Base-by-base conservation (phyloP, 1,140 invertebrate species). In the Teleopsis dalmanni region DNA sequence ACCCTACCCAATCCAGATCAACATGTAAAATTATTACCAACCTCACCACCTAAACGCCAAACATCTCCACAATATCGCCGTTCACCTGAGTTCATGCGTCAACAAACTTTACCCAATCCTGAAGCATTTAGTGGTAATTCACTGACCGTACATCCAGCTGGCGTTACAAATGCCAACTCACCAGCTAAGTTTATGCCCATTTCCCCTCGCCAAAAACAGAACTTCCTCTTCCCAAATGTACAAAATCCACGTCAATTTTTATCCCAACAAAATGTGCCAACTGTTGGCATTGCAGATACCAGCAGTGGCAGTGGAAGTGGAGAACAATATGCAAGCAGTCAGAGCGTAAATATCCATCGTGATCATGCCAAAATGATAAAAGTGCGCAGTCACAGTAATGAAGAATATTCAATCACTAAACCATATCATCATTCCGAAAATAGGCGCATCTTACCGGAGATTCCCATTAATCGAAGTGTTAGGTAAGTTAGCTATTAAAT, bases 321-420 rank as follows among this genome's bases (percentile, higher is more conserved):
- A 4, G 67, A 71, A 31, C 68, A 69, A n/a, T 70, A 70, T 46
- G 64, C 66, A 1, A 70, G 67, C 45, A 70, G 67, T 34, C 67
- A 70, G 52, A 70, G 67, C 43, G 68, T 70, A 4, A 71, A 69
- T 11, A 66, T 64, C n/a, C 67, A 70, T 35, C 52, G 64, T 0
- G 64, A 67, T 46, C 62, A 65, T 31, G 50, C 63, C 18, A 71
- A 71, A 57, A 71, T 71, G 68, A 71, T 71, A 14, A 71, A 71
- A 54, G 68, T 71, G 43, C 67, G 68, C 31, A 71, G 68, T 35
- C 68, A 71, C 47, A 71, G 68, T 50, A 71, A 71, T 45, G 68
- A 71, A 46, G 68, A 71, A 46, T 71, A 71, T 41, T 65, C 65
- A 5, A 62, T 65, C 21, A 59, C 54, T 11, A 64, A 70, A 27